Conservation (phyloP, 2,888 invertebrate species). For the Limnephilus rhombicus region DNA sequence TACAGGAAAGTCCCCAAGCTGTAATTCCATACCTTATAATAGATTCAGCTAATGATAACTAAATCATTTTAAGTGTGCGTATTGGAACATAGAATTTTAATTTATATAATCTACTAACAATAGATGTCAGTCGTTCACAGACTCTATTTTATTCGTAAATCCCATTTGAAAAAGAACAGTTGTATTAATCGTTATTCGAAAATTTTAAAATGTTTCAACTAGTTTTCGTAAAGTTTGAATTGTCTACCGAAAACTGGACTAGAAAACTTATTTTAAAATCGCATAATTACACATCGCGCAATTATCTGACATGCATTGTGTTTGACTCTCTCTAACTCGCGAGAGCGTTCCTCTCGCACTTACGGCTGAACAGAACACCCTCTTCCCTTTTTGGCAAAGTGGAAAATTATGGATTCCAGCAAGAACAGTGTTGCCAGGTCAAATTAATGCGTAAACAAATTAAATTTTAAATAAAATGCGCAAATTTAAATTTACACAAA, state of each 20-base stretch:
- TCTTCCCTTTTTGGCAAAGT: conserved; percentile 47
- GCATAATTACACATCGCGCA: conserved; percentile 45
- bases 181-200: no score
- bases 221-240: background rate
- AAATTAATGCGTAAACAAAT: background rate
- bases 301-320: conserved; percentile 41
- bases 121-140: no score
- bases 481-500: no score
- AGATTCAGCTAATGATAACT: no score
- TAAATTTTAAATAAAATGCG: background rate
- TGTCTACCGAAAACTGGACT: background rate
- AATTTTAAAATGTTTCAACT: background rate
- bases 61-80: no score
- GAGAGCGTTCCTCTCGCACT: conserved; percentile 21
- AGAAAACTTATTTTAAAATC: background rate
- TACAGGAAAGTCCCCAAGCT: no score
- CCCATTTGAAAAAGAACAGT: no score
- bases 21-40: no score
- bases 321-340: conserved; percentile 20
- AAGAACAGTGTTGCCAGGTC: conserved; percentile 32
- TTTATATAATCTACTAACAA: no score
- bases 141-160: no score
- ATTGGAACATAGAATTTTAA: no score
- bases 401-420: conserved; percentile 37
- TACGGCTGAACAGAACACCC: background rate